Evolutionary conservation across 2,113 vertebrate species (phyloP).

Genomic region (Neopipo cinnamomea): DNA sequence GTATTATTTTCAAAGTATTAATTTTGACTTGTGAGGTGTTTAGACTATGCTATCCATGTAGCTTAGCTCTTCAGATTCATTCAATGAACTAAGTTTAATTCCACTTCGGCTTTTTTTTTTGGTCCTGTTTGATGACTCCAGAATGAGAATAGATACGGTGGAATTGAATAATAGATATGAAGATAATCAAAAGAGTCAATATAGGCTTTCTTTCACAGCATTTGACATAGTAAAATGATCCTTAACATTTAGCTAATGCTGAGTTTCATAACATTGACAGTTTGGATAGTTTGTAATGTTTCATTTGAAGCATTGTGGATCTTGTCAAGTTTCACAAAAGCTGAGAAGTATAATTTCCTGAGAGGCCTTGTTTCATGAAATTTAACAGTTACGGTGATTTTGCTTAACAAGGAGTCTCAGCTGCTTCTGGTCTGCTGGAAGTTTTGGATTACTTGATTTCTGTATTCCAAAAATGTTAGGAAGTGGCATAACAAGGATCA

Average conservation of each 20-base stretch:
- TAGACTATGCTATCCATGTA: not conserved
- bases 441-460: not conserved
- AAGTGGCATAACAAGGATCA: not conserved
- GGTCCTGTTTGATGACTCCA: too few species aligned
- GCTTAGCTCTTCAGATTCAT: not conserved
- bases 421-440: not conserved
- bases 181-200: not conserved
- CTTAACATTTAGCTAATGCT: not conserved
- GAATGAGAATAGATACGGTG: not conserved
- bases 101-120: not conserved
- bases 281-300: not conserved
- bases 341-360: not conserved
- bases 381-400: not conserved
- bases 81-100: not conserved
- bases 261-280: not conserved
- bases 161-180: not conserved
- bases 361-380: not conserved
- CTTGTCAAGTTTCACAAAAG: not conserved
- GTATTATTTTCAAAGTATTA: not conserved
- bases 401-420: not conserved
- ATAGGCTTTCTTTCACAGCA: not conserved
- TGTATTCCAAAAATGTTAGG: not conserved
- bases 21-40: not conserved
- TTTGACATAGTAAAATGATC: not conserved
- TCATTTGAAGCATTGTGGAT: not conserved